Conservation (phyloP, 2,888 invertebrate genomes). For the Cryptus armator region DNA sequence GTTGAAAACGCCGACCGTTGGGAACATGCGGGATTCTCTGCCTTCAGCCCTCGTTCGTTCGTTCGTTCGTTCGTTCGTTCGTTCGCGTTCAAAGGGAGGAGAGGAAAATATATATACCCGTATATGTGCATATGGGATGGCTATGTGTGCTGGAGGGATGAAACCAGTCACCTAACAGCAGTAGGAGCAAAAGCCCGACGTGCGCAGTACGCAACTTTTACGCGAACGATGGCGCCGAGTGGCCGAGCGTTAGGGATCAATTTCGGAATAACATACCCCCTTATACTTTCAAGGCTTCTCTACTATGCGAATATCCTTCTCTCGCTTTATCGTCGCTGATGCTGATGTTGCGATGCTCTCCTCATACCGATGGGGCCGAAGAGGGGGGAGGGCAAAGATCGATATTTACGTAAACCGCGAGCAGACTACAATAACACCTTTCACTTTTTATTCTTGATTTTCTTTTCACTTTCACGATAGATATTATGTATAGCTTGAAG, state of each 20-base stretch:
- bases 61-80: conserved; percentile 50
- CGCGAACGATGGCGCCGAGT: conserved; percentile 81
- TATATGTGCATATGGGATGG: not conserved
- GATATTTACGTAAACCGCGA: conserved; percentile 60
- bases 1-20: conserved; percentile 74
- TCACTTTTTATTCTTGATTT: conserved; percentile 67
- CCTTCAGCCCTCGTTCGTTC: conserved; percentile 41
- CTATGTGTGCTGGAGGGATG: conserved; percentile 39
- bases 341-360: conserved; percentile 56
- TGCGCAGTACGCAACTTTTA: conserved; percentile 84
- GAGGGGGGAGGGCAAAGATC: conserved; percentile 38
- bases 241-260: conserved; percentile 79
- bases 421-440: conserved; percentile 61
- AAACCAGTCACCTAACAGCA: conserved; percentile 66
- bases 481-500: conserved; percentile 1
- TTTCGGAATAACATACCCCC: conserved; percentile 83
- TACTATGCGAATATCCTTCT: conserved; percentile 17
- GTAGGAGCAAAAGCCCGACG: conserved; percentile 71
- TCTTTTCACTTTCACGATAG: conserved; percentile 56
- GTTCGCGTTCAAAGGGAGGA: conserved; percentile 48
- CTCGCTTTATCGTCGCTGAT: conserved; percentile 39
- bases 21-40: conserved; percentile 70
- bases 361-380: conserved; percentile 43
- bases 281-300: conserved; percentile 83
- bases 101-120: not conserved